Evolutionary conservation across 2,888 invertebrate genomes (phyloP).

Genomic region (Nebria salina): DNA sequence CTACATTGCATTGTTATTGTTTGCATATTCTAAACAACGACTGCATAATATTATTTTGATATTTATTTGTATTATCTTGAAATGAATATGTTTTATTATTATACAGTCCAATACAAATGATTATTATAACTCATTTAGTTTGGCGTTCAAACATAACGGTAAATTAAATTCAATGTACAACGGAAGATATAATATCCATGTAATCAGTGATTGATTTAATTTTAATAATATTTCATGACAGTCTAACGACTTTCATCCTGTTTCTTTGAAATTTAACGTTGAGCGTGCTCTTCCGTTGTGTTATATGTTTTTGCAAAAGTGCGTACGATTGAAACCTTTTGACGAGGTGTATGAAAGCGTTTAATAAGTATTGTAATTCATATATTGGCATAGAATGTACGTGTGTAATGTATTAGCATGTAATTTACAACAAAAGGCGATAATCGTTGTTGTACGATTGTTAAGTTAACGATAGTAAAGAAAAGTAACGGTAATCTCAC

Average conservation of each 20-base stretch:
- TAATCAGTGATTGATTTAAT: conserved; percentile 22
- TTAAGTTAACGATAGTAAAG: conserved; percentile 8
- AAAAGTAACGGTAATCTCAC: conserved; percentile 59
- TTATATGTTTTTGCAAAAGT: conserved; percentile 9
- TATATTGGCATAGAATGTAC: conserved; percentile 1
- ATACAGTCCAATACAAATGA: background rate
- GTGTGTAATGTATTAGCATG: conserved; percentile 15
- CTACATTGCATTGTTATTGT: conserved; percentile 24
- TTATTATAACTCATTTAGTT: background rate
- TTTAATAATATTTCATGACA: conserved; percentile 11
- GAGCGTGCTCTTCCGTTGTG: background rate
- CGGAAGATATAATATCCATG: conserved; percentile 13
- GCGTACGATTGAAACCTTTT: background rate
- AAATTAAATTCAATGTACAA: background rate
- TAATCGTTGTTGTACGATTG: conserved; percentile 12
- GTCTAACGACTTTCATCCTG: conserved; percentile 16
- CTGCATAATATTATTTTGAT: conserved; percentile 12
- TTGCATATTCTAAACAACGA: background rate
- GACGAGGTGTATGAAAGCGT: conserved; percentile 2
- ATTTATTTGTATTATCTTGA: background rate
- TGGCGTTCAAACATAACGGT: background rate
- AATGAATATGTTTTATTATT: no score
- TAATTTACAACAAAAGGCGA: conserved; percentile 19
- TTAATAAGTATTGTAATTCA: background rate
- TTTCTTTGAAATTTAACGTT: conserved; percentile 17